These are phyloP conservation scores for Nothobranchius kuhntae DNA, from an alignment of 2,113 vertebrate species.

Conservation along the genomic window DNA sequence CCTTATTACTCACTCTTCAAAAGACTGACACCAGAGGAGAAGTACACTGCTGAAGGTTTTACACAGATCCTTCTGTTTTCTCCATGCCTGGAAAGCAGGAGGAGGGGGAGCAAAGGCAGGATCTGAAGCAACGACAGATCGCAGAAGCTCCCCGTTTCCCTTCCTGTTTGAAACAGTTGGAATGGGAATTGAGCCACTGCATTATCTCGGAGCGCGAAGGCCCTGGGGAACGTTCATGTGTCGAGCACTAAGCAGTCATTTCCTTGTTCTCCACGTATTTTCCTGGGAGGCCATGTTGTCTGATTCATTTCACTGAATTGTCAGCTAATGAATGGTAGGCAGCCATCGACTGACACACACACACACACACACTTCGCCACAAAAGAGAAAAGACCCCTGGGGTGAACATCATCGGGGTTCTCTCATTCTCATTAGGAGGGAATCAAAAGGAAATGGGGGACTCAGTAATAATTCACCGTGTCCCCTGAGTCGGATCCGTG, in stretches of 20 bases:
- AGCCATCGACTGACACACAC: constrained; percentile 49
- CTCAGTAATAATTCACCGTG: constrained; percentile 51
- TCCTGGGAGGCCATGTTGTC: constrained; percentile 66
- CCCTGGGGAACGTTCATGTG: constrained; percentile 58
- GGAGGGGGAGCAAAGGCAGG: constrained; percentile 1
- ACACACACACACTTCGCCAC: constrained; percentile 3
- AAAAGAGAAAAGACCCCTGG: constrained; percentile 46
- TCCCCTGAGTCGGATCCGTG: constrained; percentile 22
- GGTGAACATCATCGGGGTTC: constrained; percentile 54
- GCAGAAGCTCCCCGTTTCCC: constrained; percentile 52
- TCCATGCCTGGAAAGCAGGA: constrained; percentile 37
- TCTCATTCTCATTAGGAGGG: constrained; percentile 64
- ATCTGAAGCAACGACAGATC: constrained; percentile 48
- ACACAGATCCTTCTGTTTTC: constrained; percentile 34
- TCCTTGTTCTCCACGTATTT: constrained; percentile 56
- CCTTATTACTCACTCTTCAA: constrained; percentile 41
- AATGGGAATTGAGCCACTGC: constrained; percentile 58
- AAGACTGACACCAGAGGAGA: constrained; percentile 42
- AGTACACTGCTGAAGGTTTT: constrained; percentile 31
- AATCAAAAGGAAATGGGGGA: constrained; percentile 58
- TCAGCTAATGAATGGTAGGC: constrained; percentile 65
- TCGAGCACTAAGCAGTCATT: constrained; percentile 56
- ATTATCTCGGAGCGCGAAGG: constrained; percentile 28
- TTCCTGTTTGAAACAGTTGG: constrained; percentile 49
- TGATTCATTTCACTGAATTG: constrained; percentile 65